Evolutionary conservation across 2,888 invertebrate genomes (phyloP).

Genomic region (Hypercompe scribonia): DNA sequence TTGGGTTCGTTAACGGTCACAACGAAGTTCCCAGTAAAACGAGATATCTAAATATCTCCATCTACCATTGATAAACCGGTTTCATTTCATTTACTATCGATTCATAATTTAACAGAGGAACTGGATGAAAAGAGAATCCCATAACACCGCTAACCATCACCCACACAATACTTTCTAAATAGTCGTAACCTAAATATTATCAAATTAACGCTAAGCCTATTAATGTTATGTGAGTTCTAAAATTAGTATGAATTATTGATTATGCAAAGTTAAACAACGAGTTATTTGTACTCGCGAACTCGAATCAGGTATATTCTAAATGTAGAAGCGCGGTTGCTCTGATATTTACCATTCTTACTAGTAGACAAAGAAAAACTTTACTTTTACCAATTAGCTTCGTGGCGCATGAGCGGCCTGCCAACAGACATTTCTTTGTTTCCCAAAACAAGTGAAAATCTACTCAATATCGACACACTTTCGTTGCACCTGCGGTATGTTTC

Average conservation of each 20-base stretch:
- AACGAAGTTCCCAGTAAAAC: constrained; percentile 40
- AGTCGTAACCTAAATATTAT: constrained; percentile 42
- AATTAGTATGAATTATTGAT: constrained; percentile 41
- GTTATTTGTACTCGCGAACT: constrained; percentile 20
- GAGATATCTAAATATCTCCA: constrained; percentile 32
- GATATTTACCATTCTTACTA: constrained; percentile 78
- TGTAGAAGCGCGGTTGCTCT: constrained; percentile 61
- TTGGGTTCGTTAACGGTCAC: constrained; percentile 74
- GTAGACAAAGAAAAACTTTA: constrained; percentile 75
- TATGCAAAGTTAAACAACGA: constrained; percentile 54
- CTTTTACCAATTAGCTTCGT: constrained; percentile 83
- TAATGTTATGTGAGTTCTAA: constrained; percentile 37
- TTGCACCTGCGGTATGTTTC: constrained; percentile 50
- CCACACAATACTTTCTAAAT: constrained; percentile 57
- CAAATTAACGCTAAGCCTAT: constrained; percentile 49
- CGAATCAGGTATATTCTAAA: constrained; percentile 63
- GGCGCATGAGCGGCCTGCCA: constrained; percentile 65
- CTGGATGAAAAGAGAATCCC: constrained; percentile 11
- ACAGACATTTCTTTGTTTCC: constrained; percentile 77
- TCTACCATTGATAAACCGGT: constrained; percentile 44
- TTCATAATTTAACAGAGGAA: constrained; percentile 28
- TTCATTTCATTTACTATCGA: constrained; percentile 29
- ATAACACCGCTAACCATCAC: constrained; percentile 19
- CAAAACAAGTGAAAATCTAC: constrained; percentile 78
- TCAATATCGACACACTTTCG: constrained; percentile 74